Base-by-base conservation (phyloP, 2,888 invertebrate genomes). In the Polydrusus tereticollis region DNA sequence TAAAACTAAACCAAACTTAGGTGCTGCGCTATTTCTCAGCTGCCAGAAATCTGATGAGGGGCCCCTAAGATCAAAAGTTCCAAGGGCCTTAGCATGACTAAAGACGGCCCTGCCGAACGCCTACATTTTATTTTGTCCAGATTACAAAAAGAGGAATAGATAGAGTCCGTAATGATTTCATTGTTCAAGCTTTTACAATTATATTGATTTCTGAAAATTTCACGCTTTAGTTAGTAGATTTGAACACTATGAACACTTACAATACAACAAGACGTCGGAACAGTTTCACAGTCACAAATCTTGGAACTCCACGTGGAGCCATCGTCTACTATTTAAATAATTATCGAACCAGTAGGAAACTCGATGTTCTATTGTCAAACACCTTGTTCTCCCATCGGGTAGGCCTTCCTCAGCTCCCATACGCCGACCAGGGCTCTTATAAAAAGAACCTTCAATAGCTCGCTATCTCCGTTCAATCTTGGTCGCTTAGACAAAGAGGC, bases 321-420 rank as follows among this genome's bases (percentile, higher is more conserved):
- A 69, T 69, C 69, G 69, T 63, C 26, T 52, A 59, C 71, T 68
- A 72, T 69, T 75, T 74, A 74, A 74, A 77, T 78, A 78, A 79
- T 79, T 79, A 79, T 75, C 72, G 74, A 71, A 78, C 73, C 79
- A 75, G 79, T 79, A 78, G 79, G 79, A 79, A 78, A 76, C 76
- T 76, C 76, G 78, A 78, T 79, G 77, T 78, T 79, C 80, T 76
- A 79, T 80, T 80, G 79, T 80, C 78, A 77, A 77, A 78, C 77
- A 77, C 75, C 76, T 78, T 76, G 75, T 78, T 77, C 78, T 77
- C 77, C 67, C 77, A 76, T 78, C 77, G 76, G 79, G 77, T 77
- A 78, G 75, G 76, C 77, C 77, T 66, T 72, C 73, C 75, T 69
- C 72, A 65, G 78, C 70, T 73, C 69, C 73, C 69, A 73, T 33